phyloP scores from a whole-genome alignment of 2,888 invertebrate genomes.

The Anthrax anthrax region DNA sequence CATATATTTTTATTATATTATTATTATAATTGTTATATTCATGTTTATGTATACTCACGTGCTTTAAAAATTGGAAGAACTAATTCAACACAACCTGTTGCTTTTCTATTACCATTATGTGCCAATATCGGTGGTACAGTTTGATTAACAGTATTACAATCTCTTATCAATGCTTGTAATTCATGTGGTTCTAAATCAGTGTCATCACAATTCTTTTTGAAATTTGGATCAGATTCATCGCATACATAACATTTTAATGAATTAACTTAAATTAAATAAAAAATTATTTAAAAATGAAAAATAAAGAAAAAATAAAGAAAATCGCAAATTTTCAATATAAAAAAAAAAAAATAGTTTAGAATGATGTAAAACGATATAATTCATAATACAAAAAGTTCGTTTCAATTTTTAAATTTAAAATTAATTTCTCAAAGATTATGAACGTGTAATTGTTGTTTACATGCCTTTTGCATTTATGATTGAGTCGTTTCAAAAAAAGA shows the following conservation, averaged over 20 bases:
- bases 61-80: not conserved
- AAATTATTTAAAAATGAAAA: not conserved
- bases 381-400: no score
- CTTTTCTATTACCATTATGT: not conserved
- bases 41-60: not conserved
- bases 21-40: not conserved
- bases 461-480: no score
- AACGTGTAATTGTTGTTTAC: no score
- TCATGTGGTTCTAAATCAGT: not conserved
- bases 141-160: not conserved
- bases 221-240: not conserved
- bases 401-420: no score
- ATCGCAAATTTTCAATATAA: no score
- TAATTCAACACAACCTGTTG: not conserved
- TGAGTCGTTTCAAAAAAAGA: no score
- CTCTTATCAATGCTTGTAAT: not conserved
- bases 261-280: not conserved
- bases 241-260: not conserved
- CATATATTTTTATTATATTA: no score
- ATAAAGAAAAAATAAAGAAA: not conserved
- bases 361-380: no score
- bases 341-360: no score
- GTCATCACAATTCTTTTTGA: not conserved
- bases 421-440: no score
- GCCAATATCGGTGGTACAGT: not conserved